These are phyloP conservation scores for Contarinia nasturtii DNA, from an alignment of 1,140 invertebrate genomes.

Conservation along the genomic window DNA sequence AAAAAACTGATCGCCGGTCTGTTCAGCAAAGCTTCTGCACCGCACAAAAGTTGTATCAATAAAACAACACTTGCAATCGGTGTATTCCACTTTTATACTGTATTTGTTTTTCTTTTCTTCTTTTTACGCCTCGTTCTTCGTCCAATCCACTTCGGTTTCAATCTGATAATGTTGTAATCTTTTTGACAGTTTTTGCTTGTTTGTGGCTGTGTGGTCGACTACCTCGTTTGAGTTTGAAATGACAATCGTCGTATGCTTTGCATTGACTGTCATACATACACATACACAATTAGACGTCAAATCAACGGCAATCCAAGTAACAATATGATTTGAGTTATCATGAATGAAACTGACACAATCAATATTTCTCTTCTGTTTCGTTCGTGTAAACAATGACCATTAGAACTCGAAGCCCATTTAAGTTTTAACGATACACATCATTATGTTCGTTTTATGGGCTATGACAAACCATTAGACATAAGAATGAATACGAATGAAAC, in stretches of 20 bases:
- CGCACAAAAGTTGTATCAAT: not conserved
- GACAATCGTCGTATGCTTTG: no score
- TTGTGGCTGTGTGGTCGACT: not conserved
- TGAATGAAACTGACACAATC: no score
- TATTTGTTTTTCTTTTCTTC: no score
- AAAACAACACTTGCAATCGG: not conserved
- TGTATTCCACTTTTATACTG: not conserved
- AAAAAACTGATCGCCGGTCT: not conserved
- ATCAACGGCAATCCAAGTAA: no score
- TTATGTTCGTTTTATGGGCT: slow-evolving; percentile 73
- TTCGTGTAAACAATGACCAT: no score
- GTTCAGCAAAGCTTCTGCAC: not conserved
- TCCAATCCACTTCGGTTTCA: not conserved
- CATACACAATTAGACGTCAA: no score
- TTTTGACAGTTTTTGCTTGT: not conserved
- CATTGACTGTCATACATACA: no score
- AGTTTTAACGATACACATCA: slow-evolving; percentile 47
- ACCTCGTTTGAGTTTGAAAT: not conserved
- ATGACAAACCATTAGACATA: slow-evolving; percentile 74
- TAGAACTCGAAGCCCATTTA: slow-evolving; percentile 52
- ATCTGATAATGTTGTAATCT: not conserved
- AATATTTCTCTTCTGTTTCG: no score
- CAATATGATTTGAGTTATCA: no score
- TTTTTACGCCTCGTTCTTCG: not conserved
- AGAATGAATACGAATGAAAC: slow-evolving; percentile 24